Evolutionary conservation across 2,888 invertebrate genomes (phyloP), one percentile per base, ranked within the genome.

Genomic region (Spisula solida): DNA sequence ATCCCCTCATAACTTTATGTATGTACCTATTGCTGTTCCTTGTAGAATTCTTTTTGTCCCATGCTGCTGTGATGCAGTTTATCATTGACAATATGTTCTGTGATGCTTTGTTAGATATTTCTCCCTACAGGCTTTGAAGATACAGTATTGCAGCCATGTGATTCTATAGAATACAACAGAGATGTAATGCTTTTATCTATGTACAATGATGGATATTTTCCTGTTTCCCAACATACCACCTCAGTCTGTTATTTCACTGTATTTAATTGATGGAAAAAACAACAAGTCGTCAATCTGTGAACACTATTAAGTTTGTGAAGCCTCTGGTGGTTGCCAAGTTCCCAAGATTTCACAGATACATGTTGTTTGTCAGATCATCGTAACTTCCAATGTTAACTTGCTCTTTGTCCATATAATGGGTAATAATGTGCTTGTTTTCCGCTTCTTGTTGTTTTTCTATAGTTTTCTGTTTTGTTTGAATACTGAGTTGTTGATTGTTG

Each of bases 251-350:
- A 31, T 75, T 16, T 75, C 75, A 75, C 75, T 31, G 75, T 75
- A 31, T 29, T 75, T 34, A 75, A 18, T 75, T 75, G 75, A 75
- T 75, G 75, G 29, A 75, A 75, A 75, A 75, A 75, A 75, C 75
- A 75, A 75, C 16, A 31, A 16, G 31, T 12, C 6, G 12, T 16
- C 75, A 31, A 34, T 31, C 75, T 31, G 75, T 75, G 34, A 75
- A 75, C 16, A 75, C 75, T 8, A 75, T 75, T 34, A 75, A 75
- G 12, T 31, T 29, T 34, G 18, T 75, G 75, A 75, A 34, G 34
- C 8, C 31, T 14, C 18, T 34, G 0, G 31, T 25, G 31, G 34
- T 75, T 75, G 75, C 75, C 75, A 75, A 75, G 75, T 75, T 75
- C 34, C 18, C 75, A 34, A 25, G 34, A 75, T 75, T 75, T 75